Evolutionary conservation across 2,113 vertebrate species (phyloP), one percentile per base, ranked within the genome.

Genomic region (Prionailurus viverrinus): DNA sequence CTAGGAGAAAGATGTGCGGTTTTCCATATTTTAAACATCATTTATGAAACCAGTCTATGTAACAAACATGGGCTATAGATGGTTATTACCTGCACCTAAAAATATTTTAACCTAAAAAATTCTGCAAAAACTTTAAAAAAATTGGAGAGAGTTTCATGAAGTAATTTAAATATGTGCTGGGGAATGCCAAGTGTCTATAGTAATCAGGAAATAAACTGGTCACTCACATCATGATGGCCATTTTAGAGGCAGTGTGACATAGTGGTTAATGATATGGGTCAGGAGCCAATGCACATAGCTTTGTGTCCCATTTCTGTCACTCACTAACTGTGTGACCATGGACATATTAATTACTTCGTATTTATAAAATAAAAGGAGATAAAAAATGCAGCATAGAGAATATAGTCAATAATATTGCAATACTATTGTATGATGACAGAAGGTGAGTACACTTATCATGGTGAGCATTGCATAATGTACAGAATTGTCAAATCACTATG

Each of bases 51-150:
- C 15, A 39, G 3, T 69, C 23, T 71, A 41, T 63, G 4, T 65
- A 53, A 7, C 21, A 86, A 92, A 25, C 25, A 61, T 14, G 23
- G 69, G 11, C 68, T 27, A 78, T 19, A 76, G 68, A 41, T 66
- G 33, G 27, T 4, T 76, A 36, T 19, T 85, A 83, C 27, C 73
- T 88, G 88, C 12, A 61, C 63, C 11, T 66, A 36, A 91, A 96
- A 36, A 83, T 53, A 41, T 61, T 95, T 97, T 87, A 51, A 87
- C 41, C 5, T 71, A 90, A 89, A 92, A 61, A n/a, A 55, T 2
- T 87, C 41, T 61, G 7, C 14, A 73, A 78, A 5, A 2, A 58
- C 15, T 78, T 94, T 63, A 1, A 14, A 96, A 82, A 74, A 55
- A 27, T 5, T 25, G 41, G 18, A 48, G 8, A 48, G 8, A 84